Percentiles rank a stretch among this genome's conserved stretches.
phyloP scores from a whole-genome alignment of 2,797 vertebrate genomes.

The Ceyx erithaca region DNA sequence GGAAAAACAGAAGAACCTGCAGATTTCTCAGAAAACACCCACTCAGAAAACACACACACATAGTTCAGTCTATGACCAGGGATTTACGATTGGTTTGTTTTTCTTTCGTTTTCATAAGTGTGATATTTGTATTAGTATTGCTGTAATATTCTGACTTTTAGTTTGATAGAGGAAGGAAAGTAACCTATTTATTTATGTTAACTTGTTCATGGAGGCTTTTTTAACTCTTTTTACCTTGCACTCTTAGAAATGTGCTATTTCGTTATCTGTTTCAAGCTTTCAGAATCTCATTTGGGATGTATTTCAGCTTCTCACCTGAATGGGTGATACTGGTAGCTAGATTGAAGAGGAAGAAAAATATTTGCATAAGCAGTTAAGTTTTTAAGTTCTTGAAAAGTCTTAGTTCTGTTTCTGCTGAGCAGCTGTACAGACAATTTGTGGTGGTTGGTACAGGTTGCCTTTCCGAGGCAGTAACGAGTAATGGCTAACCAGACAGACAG shows the following conservation, averaged over 20 bases:
- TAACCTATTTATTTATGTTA: background rate
- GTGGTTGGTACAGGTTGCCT: background rate
- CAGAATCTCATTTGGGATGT: background rate
- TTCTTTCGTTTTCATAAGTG: background rate
- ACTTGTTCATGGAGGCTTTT: background rate
- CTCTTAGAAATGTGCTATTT: background rate
- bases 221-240: background rate
- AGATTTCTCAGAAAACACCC: background rate
- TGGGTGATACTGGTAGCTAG: background rate
- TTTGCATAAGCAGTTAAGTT: background rate
- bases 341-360: background rate
- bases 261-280: background rate
- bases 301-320: background rate
- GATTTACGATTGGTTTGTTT: too few species aligned
- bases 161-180: background rate
- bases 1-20: background rate
- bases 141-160: background rate
- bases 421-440: accelerated
- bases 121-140: background rate
- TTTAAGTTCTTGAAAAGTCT: background rate
- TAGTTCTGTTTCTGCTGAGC: background rate
- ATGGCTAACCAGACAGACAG: background rate
- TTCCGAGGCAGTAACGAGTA: background rate
- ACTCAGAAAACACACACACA: accelerated
- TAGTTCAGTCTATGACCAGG: background rate